Conservation (phyloP, 2,797 vertebrate genomes). For the Myripristis jacobus region DNA sequence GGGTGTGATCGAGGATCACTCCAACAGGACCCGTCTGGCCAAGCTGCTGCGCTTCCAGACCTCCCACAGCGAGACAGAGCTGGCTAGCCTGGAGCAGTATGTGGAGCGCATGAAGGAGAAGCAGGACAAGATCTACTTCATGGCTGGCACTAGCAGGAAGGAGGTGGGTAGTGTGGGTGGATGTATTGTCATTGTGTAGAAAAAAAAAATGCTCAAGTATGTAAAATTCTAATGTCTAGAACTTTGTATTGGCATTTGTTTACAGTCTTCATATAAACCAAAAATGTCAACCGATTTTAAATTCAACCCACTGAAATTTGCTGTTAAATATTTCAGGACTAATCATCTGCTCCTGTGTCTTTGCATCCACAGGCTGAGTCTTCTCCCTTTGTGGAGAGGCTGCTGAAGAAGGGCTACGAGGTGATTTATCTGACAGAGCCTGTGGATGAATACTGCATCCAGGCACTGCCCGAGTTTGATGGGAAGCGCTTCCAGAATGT, state of each 20-base stretch:
- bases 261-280: too few relatives aligned
- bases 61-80: constrained; percentile 87
- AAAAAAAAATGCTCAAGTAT: too few relatives aligned
- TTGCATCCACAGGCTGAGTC: constrained; percentile 88
- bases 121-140: constrained; percentile 99
- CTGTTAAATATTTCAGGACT: neutral
- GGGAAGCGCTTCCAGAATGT: constrained; percentile 98
- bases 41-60: constrained; percentile 98
- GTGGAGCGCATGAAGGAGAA: constrained; percentile 99
- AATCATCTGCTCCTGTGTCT: neutral
- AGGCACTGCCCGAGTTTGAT: constrained; percentile 97
- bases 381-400: constrained; percentile 95
- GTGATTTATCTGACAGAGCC: constrained; percentile 98
- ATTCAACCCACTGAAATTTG: too few relatives aligned
- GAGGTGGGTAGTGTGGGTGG: constrained; percentile 83
- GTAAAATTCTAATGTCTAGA: neutral
- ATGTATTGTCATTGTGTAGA: neutral
- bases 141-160: constrained; percentile 95
- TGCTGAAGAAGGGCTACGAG: constrained; percentile 98
- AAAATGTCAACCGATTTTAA: too few relatives aligned
- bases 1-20: constrained; percentile 99
- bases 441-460: constrained; percentile 98
- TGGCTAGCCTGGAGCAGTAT: constrained; percentile 94
- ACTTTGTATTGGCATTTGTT: neutral
- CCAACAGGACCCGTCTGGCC: constrained; percentile 95